Evolutionary conservation across 2,113 vertebrate genomes (phyloP), one percentile per base, ranked within the genome.

Genomic region (Spilogale gracilis): DNA sequence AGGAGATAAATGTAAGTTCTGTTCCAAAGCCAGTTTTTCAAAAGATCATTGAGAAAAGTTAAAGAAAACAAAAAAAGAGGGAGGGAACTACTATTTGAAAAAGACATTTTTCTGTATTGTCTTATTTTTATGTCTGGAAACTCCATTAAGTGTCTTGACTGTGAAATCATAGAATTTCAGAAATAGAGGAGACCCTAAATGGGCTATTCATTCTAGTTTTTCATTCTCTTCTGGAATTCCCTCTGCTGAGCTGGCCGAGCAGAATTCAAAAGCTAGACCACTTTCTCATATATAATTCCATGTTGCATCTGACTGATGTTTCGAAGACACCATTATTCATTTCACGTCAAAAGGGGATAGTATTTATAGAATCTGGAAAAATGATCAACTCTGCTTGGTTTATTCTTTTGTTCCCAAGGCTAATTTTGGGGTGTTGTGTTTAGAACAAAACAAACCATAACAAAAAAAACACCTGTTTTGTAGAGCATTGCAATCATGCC

Each of bases 261-360:
- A 56, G 76, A 92, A 94, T 94, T 89, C 84, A 91, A 94, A 95
- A 79, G 67, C 52, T 76, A 94, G 91, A 91, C n/a, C 58, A 45
- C 23, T 82, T 94, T 90, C 89, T 60, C 54, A 74, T 92, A 76
- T 96, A 69, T 92, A 94, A 96, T 90, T 90, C 81, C 90, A 65
- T 88, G 76, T 87, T 92, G 43, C 54, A 63, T 30, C 63, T 81
- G 90, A 97, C 38, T 82, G 54, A 81, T 81, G 45, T 83, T 76
- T 97, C 63, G 25, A 97, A 92, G 80, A 95, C 32, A 58, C 95
- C 81, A 43, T 93, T 93, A 91, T 74, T 96, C 60, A 92, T 90
- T 96, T 87, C 43, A 2, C 67, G 20, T 54, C 84, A 94, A 90
- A 93, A n/a, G 9, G 27, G 65, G 63, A 43, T 63, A 82, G n/a